These are phyloP conservation scores for Polypedilum vanderplanki DNA, from an alignment of 1,140 invertebrate genomes.

Conservation along the genomic window DNA sequence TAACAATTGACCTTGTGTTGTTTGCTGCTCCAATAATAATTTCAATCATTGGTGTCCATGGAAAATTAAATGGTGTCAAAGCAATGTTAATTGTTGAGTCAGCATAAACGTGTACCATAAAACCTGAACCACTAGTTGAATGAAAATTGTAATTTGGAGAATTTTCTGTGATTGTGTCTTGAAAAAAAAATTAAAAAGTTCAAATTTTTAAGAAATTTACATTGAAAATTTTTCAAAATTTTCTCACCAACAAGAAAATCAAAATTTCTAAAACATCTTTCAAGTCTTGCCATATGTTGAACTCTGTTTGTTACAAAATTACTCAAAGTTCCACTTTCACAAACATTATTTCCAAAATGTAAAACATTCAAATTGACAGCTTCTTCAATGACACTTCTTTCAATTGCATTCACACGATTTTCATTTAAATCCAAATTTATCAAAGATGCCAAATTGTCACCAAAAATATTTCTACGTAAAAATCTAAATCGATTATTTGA, in stretches of 20 bases:
- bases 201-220: background rate
- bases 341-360: background rate
- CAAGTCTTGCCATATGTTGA: background rate
- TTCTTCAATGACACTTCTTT: background rate
- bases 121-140: too few species aligned
- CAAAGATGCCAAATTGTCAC: background rate
- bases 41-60: too few species aligned
- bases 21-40: too few species aligned
- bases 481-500: background rate
- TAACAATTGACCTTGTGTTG: too few species aligned
- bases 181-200: background rate
- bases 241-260: background rate
- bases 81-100: too few species aligned
- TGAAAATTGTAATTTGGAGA: too few species aligned
- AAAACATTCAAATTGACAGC: background rate
- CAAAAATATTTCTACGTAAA: background rate
- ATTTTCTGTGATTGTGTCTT: too few species aligned
- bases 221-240: background rate
- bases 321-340: background rate
- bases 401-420: background rate
- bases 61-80: too few species aligned
- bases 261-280: background rate
- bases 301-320: background rate
- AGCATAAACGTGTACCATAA: too few species aligned
- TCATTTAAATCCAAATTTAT: background rate